These are phyloP conservation scores for Picathartes gymnocephalus DNA, from an alignment of 2,113 vertebrate species.

Conservation along the genomic window DNA sequence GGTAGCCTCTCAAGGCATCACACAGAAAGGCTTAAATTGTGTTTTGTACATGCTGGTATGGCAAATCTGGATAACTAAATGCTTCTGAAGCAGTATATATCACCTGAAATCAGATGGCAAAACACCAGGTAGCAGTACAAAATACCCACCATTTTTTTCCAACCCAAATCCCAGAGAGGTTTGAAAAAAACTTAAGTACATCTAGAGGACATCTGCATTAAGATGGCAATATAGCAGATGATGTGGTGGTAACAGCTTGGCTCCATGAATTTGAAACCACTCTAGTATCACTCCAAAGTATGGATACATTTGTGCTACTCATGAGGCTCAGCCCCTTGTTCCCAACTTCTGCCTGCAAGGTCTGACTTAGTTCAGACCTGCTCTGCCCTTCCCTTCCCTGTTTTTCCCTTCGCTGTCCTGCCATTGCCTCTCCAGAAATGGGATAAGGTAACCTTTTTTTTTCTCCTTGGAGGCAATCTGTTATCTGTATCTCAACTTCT, in stretches of 20 bases:
- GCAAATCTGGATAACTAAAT: neutral
- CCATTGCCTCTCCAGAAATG: neutral
- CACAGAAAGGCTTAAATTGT: neutral
- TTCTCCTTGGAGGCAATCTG: rapidly evolving
- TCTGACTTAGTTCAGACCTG: neutral
- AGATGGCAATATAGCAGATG: neutral
- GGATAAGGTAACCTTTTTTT: neutral
- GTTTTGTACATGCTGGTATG: neutral
- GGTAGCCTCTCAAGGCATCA: too few species aligned
- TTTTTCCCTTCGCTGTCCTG: neutral
- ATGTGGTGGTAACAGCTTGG: neutral
- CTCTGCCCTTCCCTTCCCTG: neutral
- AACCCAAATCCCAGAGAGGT: neutral
- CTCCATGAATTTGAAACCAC: neutral
- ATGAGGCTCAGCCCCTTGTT: too few species aligned
- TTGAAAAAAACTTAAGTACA: neutral
- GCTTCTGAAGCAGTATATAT: rapidly evolving
- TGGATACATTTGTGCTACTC: rapidly evolving
- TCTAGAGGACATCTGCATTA: neutral
- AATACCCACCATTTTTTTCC: neutral
- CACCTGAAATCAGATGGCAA: rapidly evolving
- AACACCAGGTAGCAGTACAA: neutral
- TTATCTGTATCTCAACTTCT: neutral
- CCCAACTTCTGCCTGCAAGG: neutral
- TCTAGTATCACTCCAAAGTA: neutral